Percentiles rank a stretch among this genome's conserved stretches.
Conservation (phyloP, 1,140 invertebrate species). For the Helicoverpa zea region DNA sequence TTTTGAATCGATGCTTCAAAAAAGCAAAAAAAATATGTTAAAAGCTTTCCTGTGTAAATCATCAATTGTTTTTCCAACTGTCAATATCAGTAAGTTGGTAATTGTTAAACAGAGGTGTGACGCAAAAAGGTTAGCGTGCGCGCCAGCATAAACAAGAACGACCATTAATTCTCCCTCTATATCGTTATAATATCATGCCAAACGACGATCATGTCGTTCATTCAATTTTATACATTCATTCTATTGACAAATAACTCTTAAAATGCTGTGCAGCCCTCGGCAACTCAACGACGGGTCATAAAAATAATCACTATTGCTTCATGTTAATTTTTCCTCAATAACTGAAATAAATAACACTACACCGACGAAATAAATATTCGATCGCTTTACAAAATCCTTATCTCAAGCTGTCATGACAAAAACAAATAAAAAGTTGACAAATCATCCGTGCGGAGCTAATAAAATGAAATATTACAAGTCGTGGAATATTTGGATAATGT, state of each 20-base stretch:
- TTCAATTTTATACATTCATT: slow-evolving; percentile 44
- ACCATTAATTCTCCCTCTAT: slow-evolving; percentile 33
- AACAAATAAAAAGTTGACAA: not conserved
- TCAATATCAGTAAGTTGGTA: slow-evolving; percentile 8
- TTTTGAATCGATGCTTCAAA: not conserved
- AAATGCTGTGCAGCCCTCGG: not conserved
- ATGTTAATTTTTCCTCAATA: not conserved
- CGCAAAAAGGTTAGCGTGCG: slow-evolving; percentile 46
- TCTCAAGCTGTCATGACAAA: not conserved
- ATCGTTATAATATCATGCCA: slow-evolving; percentile 39
- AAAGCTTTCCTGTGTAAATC: not conserved
- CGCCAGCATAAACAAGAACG: slow-evolving; percentile 26
- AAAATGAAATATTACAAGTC: slow-evolving; percentile 4
- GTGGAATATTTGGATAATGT: slow-evolving; percentile 24
- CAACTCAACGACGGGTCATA: not conserved
- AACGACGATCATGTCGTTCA: slow-evolving; percentile 18
- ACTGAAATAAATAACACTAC: too few relatives aligned
- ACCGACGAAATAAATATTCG: too few relatives aligned
- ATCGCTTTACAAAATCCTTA: not conserved
- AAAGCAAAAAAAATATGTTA: not conserved
- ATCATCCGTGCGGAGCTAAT: not conserved
- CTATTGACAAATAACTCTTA: slow-evolving; percentile 32
- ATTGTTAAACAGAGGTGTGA: slow-evolving; percentile 48
- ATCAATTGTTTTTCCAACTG: slow-evolving; percentile 21
- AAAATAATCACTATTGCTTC: not conserved